A percentile compares a stretch with the other conserved stretches of the same genome.
Conservation (phyloP, 2,113 vertebrate species). For the Plecotus auritus region DNA sequence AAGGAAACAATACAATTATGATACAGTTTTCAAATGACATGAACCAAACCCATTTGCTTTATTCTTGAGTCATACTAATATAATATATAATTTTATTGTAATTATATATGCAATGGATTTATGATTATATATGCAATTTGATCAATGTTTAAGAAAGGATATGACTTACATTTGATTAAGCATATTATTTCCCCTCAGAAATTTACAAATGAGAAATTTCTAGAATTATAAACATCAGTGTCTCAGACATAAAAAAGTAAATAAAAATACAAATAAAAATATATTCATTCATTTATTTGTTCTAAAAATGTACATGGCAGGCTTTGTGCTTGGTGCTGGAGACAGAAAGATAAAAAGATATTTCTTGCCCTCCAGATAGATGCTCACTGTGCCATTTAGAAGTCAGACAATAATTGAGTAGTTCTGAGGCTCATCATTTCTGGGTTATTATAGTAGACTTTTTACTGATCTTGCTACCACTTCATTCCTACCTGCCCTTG, state of each 20-base stretch:
- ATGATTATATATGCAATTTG: not conserved
- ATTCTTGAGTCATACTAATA: not conserved
- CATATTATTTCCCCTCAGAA: not conserved
- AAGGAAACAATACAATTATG: not conserved
- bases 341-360: not conserved
- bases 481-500: no score
- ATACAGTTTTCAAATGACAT: not conserved
- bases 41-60: not conserved
- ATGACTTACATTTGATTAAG: not conserved
- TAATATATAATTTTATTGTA: not conserved
- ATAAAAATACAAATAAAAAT: not conserved
- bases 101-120: not conserved
- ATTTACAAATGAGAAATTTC: not conserved
- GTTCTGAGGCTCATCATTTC: not conserved
- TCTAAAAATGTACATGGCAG: not conserved
- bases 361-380: not conserved
- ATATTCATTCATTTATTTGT: not conserved
- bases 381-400: not conserved
- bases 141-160: not conserved
- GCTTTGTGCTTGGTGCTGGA: not conserved
- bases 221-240: not conserved
- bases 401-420: no score
- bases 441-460: not conserved
- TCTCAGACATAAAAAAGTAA: not conserved
- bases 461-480: not conserved